Conservation (phyloP, 2,113 vertebrate species). For the Mesitornis unicolor region DNA sequence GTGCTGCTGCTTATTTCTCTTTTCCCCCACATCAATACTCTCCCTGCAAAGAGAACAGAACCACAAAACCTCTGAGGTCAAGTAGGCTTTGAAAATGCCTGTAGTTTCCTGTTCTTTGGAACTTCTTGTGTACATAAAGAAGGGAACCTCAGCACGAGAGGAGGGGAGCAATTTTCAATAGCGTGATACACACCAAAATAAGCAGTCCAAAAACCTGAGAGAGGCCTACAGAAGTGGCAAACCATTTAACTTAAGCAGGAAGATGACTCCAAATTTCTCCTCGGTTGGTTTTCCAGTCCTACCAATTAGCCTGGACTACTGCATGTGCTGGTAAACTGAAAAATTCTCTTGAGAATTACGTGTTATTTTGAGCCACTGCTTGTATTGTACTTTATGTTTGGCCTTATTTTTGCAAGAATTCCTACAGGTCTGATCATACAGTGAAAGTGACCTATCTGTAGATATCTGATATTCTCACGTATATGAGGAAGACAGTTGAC, state of each 20-base stretch:
- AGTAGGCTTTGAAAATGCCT: constrained; percentile 50
- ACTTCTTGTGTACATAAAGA: not conserved
- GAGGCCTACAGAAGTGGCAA: not conserved
- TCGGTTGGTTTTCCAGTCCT: not conserved
- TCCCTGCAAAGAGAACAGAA: constrained; percentile 28
- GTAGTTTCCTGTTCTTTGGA: constrained; percentile 16
- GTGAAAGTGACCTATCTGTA: not conserved
- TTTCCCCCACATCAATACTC: constrained; percentile 46
- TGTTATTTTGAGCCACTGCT: not conserved
- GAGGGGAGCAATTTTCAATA: not conserved
- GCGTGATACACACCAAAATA: not conserved
- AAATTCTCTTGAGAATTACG: not conserved
- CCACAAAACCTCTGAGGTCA: constrained; percentile 47
- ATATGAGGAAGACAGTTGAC: not conserved
- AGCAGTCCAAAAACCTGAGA: not conserved
- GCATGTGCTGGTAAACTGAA: not conserved
- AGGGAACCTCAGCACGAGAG: not conserved
- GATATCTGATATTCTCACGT: not conserved
- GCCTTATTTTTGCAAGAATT: not conserved
- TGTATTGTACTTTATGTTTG: not conserved
- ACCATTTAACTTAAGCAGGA: not conserved
- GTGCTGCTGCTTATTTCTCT: constrained; percentile 31
- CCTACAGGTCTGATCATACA: not conserved
- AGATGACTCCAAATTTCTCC: not conserved
- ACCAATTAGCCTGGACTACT: not conserved